Conservation (phyloP, 2,797 vertebrate species). For the Prionace glauca region DNA sequence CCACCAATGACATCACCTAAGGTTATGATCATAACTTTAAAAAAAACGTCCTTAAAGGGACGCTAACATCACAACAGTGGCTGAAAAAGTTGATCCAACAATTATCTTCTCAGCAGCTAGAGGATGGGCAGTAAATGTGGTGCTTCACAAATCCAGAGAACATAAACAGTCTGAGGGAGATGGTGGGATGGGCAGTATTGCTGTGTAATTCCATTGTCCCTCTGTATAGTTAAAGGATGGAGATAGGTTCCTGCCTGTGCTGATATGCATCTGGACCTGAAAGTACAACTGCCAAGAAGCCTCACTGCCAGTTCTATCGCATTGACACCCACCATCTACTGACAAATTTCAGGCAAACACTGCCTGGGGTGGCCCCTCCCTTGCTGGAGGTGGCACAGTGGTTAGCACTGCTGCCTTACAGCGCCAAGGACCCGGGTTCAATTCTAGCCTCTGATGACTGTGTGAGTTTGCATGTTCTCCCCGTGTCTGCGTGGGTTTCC, state of each 20-base stretch:
- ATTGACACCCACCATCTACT: background rate
- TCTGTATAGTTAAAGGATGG: background rate
- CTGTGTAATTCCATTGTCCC: background rate
- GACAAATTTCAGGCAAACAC: background rate
- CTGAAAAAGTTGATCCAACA: background rate
- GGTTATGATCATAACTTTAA: no score
- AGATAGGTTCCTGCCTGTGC: background rate
- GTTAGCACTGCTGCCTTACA: no score
- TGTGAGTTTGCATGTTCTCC: no score
- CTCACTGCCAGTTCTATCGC: background rate
- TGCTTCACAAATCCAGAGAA: background rate
- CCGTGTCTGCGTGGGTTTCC: no score
- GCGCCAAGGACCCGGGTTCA: no score
- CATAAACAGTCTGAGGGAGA: background rate
- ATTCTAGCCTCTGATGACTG: no score
- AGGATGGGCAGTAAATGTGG: background rate
- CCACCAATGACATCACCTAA: no score
- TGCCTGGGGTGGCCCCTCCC: background rate
- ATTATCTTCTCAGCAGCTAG: background rate
- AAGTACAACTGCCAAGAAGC: background rate
- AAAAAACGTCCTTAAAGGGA: no score
- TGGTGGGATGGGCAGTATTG: background rate
- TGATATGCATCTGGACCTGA: background rate
- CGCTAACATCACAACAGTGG: no score
- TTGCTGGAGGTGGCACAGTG: background rate